A percentile compares a stretch with the other conserved stretches of the same genome.
Evolutionary conservation across 2,888 invertebrate genomes (phyloP).

Genomic region (Meandrusa payeni): DNA sequence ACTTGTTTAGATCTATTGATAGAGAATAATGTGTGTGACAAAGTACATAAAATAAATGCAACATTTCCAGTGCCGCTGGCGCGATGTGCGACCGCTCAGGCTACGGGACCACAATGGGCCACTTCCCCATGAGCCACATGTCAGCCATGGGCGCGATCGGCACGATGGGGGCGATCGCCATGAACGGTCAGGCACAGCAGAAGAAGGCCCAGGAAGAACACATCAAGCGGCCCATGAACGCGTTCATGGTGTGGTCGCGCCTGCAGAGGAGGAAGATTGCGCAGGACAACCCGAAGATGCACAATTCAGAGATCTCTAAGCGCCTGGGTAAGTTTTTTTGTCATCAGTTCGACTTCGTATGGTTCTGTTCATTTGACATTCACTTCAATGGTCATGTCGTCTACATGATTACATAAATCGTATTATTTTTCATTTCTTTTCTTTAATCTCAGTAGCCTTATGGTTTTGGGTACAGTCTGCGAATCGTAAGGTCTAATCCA

Average conservation of each 20-base stretch:
- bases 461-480: too few relatives aligned
- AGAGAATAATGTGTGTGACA: too few relatives aligned
- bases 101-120: conserved; percentile 83
- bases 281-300: conserved; percentile 99
- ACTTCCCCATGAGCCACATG: conserved; percentile 77
- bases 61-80: conserved; percentile 83
- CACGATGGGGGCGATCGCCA: conserved; percentile 76
- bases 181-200: conserved; percentile 77
- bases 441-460: too few relatives aligned
- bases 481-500: too few relatives aligned
- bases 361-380: too few relatives aligned
- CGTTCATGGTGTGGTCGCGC: conserved; percentile 99
- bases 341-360: too few relatives aligned
- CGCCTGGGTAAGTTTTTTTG: conserved; percentile 86
- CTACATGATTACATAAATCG: too few relatives aligned
- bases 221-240: conserved; percentile 98
- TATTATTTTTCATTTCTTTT: too few relatives aligned
- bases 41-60: too few relatives aligned
- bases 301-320: conserved; percentile 98
- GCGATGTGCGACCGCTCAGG: conserved; percentile 86
- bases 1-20: too few relatives aligned
- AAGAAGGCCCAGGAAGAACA: conserved; percentile 88
- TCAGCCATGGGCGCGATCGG: conserved; percentile 80
- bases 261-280: conserved; percentile 96
- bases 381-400: too few relatives aligned